Conservation (phyloP, 53 echinoderm and acorn worm species). For the Apostichopus leukothele region DNA sequence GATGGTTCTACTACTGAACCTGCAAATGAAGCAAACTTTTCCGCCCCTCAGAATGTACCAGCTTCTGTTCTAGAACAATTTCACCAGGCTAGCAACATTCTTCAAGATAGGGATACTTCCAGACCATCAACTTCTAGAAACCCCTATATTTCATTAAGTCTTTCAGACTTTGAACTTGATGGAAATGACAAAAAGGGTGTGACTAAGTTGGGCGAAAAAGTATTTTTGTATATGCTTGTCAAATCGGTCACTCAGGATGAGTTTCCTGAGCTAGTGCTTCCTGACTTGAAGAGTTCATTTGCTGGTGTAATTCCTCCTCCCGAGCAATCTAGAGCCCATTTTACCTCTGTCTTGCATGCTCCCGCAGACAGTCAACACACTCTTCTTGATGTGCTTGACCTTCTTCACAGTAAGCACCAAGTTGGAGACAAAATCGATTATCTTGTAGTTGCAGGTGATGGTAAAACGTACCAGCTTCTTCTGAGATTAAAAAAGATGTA, state of each 20-base stretch:
- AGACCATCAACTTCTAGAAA: not conserved
- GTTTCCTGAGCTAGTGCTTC: not conserved
- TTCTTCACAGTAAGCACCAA: constrained; percentile 31
- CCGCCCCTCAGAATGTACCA: constrained; percentile 15
- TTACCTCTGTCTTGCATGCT: constrained; percentile 16
- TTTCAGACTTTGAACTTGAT: constrained; percentile 25
- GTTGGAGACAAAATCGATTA: constrained; percentile 20
- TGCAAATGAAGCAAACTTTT: too few relatives aligned
- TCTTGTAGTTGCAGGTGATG: constrained; percentile 41
- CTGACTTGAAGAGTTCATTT: constrained; percentile 1
- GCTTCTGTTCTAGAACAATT: not conserved
- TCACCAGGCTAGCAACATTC: constrained; percentile 11
- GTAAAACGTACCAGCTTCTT: constrained; percentile 38
- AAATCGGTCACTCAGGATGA: not conserved
- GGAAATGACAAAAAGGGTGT: not conserved
- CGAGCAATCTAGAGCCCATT: constrained; percentile 1
- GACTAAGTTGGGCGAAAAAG: not conserved
- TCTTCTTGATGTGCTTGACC: constrained; percentile 24
- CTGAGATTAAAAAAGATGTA: not conserved
- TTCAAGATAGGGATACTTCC: not conserved
- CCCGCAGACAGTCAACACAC: constrained; percentile 27
- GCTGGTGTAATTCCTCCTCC: not conserved
- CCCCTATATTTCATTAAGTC: not conserved
- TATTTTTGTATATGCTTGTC: constrained; percentile 26
- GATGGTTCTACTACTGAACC: not conserved